phyloP scores from a whole-genome alignment of 2,888 invertebrate genomes.

The Drosophila lutescens region DNA sequence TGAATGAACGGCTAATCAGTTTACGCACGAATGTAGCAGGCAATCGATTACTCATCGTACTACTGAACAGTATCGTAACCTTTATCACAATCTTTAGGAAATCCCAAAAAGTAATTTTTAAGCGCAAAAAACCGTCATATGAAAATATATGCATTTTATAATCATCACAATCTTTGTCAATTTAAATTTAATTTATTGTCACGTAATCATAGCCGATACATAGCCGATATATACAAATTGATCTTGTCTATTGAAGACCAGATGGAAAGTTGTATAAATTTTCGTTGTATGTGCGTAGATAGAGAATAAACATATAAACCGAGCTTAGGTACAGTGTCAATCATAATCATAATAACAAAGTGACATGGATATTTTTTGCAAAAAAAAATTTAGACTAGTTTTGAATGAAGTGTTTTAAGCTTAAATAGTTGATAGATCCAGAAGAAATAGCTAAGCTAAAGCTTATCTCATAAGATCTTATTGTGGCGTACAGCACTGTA shows the following conservation, averaged over 20 bases:
- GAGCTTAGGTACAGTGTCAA: neutral
- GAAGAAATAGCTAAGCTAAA: too few species aligned
- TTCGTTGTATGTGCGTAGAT: neutral
- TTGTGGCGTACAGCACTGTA: neutral
- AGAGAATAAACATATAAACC: constrained; percentile 22
- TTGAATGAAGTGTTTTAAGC: too few species aligned
- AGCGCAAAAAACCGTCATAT: neutral
- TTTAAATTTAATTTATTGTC: constrained; percentile 52
- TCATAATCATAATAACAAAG: too few species aligned
- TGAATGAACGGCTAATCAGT: constrained; percentile 10
- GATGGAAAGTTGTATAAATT: constrained; percentile 32
- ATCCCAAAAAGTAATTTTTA: neutral
- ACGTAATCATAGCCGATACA: constrained; percentile 49
- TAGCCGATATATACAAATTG: constrained; percentile 16
- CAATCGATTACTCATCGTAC: constrained; percentile 8
- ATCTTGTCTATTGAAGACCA: constrained; percentile 26
- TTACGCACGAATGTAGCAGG: constrained; percentile 8
- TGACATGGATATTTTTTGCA: too few species aligned
- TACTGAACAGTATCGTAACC: neutral
- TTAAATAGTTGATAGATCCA: too few species aligned
- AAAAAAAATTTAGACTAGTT: too few species aligned
- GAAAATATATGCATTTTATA: constrained; percentile 7
- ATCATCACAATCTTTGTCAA: constrained; percentile 45
- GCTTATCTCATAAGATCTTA: neutral
- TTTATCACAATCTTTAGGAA: neutral